Evolutionary conservation across 2,113 vertebrate species (phyloP).

Genomic region (Xiphorhynchus elegans): DNA sequence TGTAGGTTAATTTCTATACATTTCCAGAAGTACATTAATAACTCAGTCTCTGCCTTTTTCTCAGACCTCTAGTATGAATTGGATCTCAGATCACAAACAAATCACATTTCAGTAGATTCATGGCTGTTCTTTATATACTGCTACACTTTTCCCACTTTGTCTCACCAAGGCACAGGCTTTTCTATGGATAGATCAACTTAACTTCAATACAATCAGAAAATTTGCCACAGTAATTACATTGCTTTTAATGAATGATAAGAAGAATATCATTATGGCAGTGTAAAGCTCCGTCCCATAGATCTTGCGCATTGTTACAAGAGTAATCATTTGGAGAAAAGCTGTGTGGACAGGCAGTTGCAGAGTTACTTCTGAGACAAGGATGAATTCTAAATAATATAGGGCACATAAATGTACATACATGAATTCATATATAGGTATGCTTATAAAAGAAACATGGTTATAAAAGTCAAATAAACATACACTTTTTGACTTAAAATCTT

Average conservation of each 20-base stretch:
- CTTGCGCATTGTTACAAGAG: neutral
- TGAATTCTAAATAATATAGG: neutral
- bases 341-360: fast-evolving
- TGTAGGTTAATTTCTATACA: neutral
- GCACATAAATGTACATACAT: neutral
- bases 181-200: neutral
- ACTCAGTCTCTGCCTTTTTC: neutral
- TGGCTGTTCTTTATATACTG: neutral
- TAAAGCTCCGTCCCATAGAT: neutral
- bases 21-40: neutral
- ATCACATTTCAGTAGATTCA: neutral
- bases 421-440: neutral
- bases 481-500: neutral
- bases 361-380: neutral
- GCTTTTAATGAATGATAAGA: neutral
- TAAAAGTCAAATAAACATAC: neutral
- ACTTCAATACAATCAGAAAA: neutral
- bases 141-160: neutral
- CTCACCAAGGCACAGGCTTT: neutral
- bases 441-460: neutral
- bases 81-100: neutral
- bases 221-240: neutral
- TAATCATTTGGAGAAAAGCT: neutral
- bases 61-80: neutral
- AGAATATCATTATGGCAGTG: neutral